These are phyloP conservation scores for Trissonchulus sp. DNA, from an alignment of 2,888 invertebrate species.

Conservation along the genomic window DNA sequence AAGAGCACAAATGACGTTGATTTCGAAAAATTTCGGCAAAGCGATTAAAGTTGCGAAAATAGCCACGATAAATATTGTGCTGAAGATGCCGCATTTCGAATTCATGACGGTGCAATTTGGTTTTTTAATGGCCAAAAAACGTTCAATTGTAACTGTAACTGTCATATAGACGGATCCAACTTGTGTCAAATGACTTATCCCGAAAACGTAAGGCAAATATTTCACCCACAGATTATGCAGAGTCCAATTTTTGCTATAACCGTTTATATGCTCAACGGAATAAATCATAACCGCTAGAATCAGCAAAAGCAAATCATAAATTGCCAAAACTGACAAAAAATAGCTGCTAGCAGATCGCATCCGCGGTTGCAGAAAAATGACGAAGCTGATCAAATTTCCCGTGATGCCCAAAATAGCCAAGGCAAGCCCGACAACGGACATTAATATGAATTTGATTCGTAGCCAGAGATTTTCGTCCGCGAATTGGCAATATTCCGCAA, in stretches of 20 bases:
- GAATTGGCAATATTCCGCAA: background rate
- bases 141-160: slow-evolving; percentile 46
- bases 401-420: background rate
- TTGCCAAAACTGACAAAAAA: slow-evolving; percentile 81
- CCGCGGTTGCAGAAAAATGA: slow-evolving; percentile 63
- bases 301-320: slow-evolving; percentile 84
- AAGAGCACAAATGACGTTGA: background rate
- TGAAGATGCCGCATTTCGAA: background rate
- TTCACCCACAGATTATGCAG: background rate
- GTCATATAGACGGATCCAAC: slow-evolving; percentile 36
- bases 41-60: background rate
- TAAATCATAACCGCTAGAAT: slow-evolving; percentile 73
- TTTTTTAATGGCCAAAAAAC: slow-evolving; percentile 45
- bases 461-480: background rate
- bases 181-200: slow-evolving; percentile 46
- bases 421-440: background rate
- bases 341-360: slow-evolving; percentile 95
- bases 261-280: slow-evolving; percentile 55
- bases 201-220: slow-evolving; percentile 38
- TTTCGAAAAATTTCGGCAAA: background rate
- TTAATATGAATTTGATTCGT: background rate
- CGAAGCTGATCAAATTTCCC: background rate
- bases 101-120: slow-evolving; percentile 32
- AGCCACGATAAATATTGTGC: background rate
- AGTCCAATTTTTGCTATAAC: background rate